phyloP scores from a whole-genome alignment of 1,140 invertebrate species.

The Goniozus legneri region DNA sequence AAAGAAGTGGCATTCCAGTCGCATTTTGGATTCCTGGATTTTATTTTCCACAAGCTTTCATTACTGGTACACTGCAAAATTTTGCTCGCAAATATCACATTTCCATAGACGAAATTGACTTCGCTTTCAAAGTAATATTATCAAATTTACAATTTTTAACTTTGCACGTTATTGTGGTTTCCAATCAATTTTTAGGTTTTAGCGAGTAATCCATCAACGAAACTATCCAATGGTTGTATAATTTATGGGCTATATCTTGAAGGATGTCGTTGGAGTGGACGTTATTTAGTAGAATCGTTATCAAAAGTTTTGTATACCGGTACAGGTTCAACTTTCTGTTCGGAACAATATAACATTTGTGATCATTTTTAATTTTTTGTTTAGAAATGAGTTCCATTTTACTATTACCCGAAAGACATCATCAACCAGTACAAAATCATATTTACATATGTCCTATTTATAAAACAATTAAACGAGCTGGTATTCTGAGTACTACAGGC shows the following conservation, averaged over 20 bases:
- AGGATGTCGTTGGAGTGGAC: slow-evolving; percentile 66
- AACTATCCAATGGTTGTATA: slow-evolving; percentile 65
- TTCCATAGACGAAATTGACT: slow-evolving; percentile 74
- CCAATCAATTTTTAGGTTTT: too few relatives aligned
- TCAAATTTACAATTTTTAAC: slow-evolving; percentile 6
- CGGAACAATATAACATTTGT: not conserved
- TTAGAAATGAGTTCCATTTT: slow-evolving; percentile 64
- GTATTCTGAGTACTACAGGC: slow-evolving; percentile 73
- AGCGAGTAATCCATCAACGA: slow-evolving; percentile 41
- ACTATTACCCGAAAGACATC: slow-evolving; percentile 59
- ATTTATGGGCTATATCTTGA: slow-evolving; percentile 73
- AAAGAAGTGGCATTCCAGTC: slow-evolving; percentile 64
- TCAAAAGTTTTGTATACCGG: slow-evolving; percentile 65
- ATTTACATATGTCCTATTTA: slow-evolving; percentile 73
- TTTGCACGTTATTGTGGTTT: too few relatives aligned
- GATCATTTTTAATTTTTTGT: slow-evolving; percentile 8
- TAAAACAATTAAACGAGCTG: slow-evolving; percentile 66
- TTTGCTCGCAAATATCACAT: slow-evolving; percentile 72
- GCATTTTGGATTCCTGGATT: slow-evolving; percentile 85
- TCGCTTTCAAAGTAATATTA: slow-evolving; percentile 63
- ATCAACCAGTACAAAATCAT: slow-evolving; percentile 39
- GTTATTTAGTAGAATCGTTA: slow-evolving; percentile 57
- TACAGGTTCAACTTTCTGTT: slow-evolving; percentile 33
- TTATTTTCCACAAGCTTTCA: slow-evolving; percentile 82
- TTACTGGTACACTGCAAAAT: slow-evolving; percentile 80